A percentile compares a stretch with the other conserved stretches of the same genome.
phyloP scores from a whole-genome alignment of 2,797 vertebrate genomes.

The Mus caroli region DNA sequence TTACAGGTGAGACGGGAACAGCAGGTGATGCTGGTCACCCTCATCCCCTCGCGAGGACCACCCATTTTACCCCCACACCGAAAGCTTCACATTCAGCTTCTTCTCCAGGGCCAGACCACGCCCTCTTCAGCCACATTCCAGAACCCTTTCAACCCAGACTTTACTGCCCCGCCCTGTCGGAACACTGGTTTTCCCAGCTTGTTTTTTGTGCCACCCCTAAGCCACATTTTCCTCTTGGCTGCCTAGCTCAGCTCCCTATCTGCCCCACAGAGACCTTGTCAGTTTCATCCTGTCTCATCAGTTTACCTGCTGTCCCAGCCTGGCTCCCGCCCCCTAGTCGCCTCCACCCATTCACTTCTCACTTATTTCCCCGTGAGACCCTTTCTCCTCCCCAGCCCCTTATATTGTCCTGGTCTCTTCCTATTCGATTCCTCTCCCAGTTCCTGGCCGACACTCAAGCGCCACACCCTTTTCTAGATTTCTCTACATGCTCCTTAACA shows the following conservation, averaged over 20 bases:
- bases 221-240: background rate
- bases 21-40: background rate
- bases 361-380: background rate
- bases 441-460: background rate
- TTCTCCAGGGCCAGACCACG: conserved; percentile 6
- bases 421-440: background rate
- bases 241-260: background rate
- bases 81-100: background rate
- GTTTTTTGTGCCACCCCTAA: background rate
- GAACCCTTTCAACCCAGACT: background rate
- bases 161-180: background rate
- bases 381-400: background rate
- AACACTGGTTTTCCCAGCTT: background rate
- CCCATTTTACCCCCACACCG: background rate
- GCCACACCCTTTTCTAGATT: conserved; percentile 69
- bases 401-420: background rate
- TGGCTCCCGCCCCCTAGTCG: background rate
- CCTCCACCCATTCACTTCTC: background rate
- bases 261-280: background rate
- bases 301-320: background rate
- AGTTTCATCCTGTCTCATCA: background rate
- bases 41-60: background rate
- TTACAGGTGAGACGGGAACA: conserved; percentile 92
- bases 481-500: background rate
- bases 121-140: background rate